phyloP scores from a whole-genome alignment of 1,140 invertebrate genomes.

The Myzus persicae region DNA sequence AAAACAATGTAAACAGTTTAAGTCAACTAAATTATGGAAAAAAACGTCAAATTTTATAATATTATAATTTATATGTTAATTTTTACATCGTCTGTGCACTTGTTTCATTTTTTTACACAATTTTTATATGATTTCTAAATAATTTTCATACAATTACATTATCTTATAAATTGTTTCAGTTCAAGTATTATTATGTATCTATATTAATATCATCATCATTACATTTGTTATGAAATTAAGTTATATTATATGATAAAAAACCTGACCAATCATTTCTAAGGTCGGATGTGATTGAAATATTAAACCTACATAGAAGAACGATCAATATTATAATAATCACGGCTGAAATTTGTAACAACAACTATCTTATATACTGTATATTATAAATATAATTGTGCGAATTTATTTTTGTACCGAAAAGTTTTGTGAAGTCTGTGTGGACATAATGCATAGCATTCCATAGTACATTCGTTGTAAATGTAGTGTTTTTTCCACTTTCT shows the following conservation, averaged over 20 bases:
- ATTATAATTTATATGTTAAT: conserved; percentile 15
- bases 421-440: background rate
- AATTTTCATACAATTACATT: background rate
- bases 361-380: too few species aligned
- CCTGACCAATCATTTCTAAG: background rate
- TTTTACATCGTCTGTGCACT: background rate
- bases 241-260: background rate
- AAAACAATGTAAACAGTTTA: background rate
- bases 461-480: background rate
- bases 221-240: background rate
- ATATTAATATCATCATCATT: too few species aligned
- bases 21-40: background rate
- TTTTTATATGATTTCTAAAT: background rate
- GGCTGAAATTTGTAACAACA: too few species aligned
- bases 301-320: background rate
- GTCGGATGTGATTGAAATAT: too few species aligned
- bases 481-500: background rate
- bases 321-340: background rate
- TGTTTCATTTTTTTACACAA: background rate
- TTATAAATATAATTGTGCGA: background rate
- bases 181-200: too few species aligned
- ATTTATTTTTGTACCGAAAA: background rate
- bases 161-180: background rate
- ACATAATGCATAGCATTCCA: background rate
- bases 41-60: background rate